Conservation (phyloP, 2,113 vertebrate species). For the Apteryx owenii region DNA sequence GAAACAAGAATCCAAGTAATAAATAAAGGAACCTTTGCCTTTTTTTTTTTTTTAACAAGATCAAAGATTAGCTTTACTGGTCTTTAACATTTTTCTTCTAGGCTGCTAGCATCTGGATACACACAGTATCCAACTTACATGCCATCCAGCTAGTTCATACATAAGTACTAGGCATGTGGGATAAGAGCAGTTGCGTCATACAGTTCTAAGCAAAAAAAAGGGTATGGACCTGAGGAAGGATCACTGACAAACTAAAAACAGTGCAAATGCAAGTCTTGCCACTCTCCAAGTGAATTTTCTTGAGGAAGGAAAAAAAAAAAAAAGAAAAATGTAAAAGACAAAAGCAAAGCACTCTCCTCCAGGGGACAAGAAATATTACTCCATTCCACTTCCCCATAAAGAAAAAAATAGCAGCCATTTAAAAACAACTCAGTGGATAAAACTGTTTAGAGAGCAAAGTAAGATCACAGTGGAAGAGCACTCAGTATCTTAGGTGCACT, state of each 20-base stretch:
- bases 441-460: no score
- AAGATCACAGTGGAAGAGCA: no score
- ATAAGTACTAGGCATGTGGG: background rate
- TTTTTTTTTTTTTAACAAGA: background rate
- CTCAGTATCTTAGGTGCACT: no score
- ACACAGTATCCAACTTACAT: background rate
- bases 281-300: no score
- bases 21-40: background rate
- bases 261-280: background rate
- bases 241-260: background rate
- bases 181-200: background rate
- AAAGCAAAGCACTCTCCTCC: no score
- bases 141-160: background rate
- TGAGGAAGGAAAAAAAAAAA: no score
- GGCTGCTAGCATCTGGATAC: background rate
- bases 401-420: no score
- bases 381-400: no score
- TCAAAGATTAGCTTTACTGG: background rate
- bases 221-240: background rate
- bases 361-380: no score
- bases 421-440: no score
- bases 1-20: background rate
- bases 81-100: background rate
- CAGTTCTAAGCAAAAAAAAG: background rate
- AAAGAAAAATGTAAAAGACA: no score